phyloP scores from a whole-genome alignment of 2,888 invertebrate species.

The Camponotus fellah region DNA sequence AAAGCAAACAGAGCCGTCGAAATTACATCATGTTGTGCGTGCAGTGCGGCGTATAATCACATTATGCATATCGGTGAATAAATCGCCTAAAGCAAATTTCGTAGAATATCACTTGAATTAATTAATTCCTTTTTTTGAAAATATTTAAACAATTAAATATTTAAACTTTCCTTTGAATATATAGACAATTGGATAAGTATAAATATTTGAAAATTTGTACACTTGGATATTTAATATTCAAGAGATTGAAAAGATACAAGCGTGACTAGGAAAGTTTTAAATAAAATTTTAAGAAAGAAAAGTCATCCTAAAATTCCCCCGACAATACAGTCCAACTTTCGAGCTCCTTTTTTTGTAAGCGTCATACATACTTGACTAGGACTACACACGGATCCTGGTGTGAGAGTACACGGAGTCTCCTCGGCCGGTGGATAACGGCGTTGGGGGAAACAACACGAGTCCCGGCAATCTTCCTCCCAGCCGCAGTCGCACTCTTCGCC shows the following conservation, averaged over 20 bases:
- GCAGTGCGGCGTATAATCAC: conserved; percentile 1
- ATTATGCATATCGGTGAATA: conserved; percentile 15
- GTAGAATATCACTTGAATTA: background rate
- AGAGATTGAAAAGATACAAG: conserved; percentile 40
- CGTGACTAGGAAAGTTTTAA: background rate
- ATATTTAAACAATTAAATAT: conserved; percentile 3
- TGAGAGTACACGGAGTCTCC: conserved; percentile 95
- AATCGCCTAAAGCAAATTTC: conserved; percentile 23
- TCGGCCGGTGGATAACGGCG: conserved; percentile 91
- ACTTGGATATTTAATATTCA: conserved; percentile 30
- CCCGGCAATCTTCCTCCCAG: conserved; percentile 98
- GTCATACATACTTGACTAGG: conserved; percentile 91
- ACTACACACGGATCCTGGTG: conserved; percentile 92
- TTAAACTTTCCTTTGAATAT: background rate
- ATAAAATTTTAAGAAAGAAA: conserved; percentile 32
- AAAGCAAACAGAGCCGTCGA: conserved; percentile 23
- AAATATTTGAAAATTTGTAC: background rate
- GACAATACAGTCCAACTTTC: conserved; percentile 37
- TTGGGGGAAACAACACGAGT: conserved; percentile 97
- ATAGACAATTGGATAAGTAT: background rate
- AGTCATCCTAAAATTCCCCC: conserved; percentile 41
- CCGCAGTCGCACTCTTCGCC: conserved; percentile 99
- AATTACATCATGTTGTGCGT: conserved; percentile 13
- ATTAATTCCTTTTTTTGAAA: background rate
- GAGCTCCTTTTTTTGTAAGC: conserved; percentile 6